Conservation (phyloP, 1,140 invertebrate species). For the Caenorhabditis briggsae region DNA sequence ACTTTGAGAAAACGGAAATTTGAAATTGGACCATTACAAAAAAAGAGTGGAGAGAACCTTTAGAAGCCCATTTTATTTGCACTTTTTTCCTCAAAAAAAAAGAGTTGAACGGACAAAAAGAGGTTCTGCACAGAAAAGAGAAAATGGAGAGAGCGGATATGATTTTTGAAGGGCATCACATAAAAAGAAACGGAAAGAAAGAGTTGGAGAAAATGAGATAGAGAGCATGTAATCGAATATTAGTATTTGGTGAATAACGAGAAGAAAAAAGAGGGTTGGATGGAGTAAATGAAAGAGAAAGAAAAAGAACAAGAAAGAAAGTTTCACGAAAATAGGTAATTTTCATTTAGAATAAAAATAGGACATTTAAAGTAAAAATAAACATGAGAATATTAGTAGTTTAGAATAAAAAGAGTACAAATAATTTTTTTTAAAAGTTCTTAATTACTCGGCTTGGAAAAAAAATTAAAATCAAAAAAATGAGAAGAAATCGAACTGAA, state of each 20-base stretch:
- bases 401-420: background rate
- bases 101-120: constrained; percentile 7
- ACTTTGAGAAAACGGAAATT: background rate
- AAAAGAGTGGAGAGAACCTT: background rate
- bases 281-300: background rate
- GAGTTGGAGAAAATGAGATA: background rate
- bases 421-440: too few species aligned
- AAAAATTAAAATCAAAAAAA: too few species aligned
- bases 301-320: background rate
- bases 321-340: too few species aligned
- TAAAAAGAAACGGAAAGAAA: background rate
- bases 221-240: constrained; percentile 19
- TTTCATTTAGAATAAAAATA: too few species aligned
- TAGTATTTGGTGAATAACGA: constrained; percentile 28
- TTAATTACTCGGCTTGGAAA: too few species aligned
- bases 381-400: background rate
- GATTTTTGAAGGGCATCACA: constrained; percentile 35
- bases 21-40: background rate
- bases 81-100: background rate
- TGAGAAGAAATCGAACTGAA: too few species aligned
- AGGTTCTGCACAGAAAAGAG: background rate
- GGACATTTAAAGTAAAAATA: too few species aligned
- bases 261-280: too few species aligned
- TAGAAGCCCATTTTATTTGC: constrained; percentile 12
- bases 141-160: background rate